phyloP scores from a whole-genome alignment of 2,113 vertebrate species.

The Corythaixoides concolor region DNA sequence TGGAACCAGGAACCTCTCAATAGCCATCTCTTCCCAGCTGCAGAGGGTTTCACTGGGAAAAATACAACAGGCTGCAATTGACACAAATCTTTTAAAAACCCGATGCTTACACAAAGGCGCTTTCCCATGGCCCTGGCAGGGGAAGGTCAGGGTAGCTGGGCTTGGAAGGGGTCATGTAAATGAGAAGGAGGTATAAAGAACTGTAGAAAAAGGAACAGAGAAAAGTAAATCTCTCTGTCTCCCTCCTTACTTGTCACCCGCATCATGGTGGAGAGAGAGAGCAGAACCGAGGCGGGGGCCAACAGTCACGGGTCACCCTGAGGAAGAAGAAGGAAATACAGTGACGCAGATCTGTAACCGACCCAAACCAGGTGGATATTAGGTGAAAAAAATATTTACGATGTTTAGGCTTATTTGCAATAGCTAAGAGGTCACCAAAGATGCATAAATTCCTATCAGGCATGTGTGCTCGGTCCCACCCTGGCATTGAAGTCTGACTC shows the following conservation, averaged over 20 bases:
- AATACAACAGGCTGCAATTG: neutral
- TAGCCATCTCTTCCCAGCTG: neutral
- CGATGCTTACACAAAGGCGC: neutral
- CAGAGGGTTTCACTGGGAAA: constrained; percentile 14
- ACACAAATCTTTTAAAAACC: neutral
- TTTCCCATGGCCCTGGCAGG: neutral
- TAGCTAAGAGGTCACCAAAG: neutral
- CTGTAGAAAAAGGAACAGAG: neutral
- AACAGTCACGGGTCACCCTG: neutral
- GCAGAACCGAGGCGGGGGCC: neutral
- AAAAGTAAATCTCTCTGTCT: neutral
- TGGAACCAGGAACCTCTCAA: neutral
- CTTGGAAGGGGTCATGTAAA: neutral
- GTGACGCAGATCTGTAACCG: neutral
- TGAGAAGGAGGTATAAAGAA: neutral
- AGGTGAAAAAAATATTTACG: neutral
- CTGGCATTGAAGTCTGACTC: neutral
- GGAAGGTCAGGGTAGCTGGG: neutral
- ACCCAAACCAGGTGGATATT: neutral
- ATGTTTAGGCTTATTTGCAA: neutral
- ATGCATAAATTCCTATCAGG: neutral
- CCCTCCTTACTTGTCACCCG: constrained; percentile 19
- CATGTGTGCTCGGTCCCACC: neutral
- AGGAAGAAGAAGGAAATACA: neutral
- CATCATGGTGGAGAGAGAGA: neutral